Evolutionary conservation across 35 echinoderm and acorn worm species (phyloP), one percentile per base, ranked within the genome.

Genomic region (Anneissia japonica): DNA sequence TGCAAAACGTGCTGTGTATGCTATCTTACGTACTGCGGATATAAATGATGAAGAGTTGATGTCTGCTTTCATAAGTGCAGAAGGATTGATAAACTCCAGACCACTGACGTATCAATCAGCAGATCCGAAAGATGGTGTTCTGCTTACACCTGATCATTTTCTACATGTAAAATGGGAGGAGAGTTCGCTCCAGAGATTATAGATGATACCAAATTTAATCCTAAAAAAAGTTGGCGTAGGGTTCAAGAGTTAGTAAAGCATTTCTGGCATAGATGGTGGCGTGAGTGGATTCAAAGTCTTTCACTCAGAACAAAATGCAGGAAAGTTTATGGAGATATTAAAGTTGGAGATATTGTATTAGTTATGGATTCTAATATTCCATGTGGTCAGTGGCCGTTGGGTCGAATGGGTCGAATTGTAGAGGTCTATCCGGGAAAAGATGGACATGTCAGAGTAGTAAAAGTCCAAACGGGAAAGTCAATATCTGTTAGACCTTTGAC

Each of bases 181-280:
- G 31, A 17, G 31, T n/a, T n/a, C n/a, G n/a, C n/a, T n/a, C n/a
- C n/a, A n/a, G n/a, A n/a, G n/a, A 37, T 36, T 74, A 40, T 0
- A 29, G 75, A 79, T 38, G 31, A 46, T 32, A 34, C 0, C 38
- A 35, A 17, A 34, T 87, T 77, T 37, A 87, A 46, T 51, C 36
- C 85, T 1, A 45, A 29, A 46, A 77, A 46, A 79, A 14, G 73
- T 14, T 88, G 86, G 86, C 36, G 43, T 2, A 79, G 37, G 30
- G 77, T 88, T n/a, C 38, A 88, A 41, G 77, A 88, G 43, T 1
- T 80, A 31, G 86, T 88, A 9, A 72, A 77, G 43, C 86, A 88
- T 34, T 88, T 88, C 34, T 88, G 86, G 86, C 37, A 46, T 28
- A 23, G 86, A 11, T 87, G 85, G 41, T 1, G 41, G 19, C 46